Percentiles rank a stretch among this genome's conserved stretches.
Conservation (phyloP, 2,888 invertebrate species). For the Coelinius sp. region DNA sequence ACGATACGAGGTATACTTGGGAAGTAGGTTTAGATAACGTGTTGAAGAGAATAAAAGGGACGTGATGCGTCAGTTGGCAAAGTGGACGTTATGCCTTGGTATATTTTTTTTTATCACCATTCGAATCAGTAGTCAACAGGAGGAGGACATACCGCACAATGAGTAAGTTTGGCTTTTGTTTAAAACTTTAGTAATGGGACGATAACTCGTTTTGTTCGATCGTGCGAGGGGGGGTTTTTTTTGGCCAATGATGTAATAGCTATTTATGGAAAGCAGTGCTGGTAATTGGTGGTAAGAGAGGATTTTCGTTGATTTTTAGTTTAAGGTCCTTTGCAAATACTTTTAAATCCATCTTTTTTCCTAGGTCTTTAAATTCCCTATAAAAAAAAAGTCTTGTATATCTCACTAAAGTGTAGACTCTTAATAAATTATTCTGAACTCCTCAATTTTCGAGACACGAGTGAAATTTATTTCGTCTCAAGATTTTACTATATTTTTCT, state of each 20-base stretch:
- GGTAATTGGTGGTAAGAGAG: not conserved
- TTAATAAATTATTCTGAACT: too few species aligned
- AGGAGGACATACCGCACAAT: slow-evolving; percentile 91
- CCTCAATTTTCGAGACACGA: too few species aligned
- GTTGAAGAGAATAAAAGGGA: slow-evolving; percentile 6
- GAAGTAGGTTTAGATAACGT: not conserved
- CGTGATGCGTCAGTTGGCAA: slow-evolving; percentile 45
- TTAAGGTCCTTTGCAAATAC: too few species aligned
- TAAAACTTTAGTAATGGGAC: slow-evolving; percentile 41
- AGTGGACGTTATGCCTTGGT: slow-evolving; percentile 54
- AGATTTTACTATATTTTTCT: not conserved
- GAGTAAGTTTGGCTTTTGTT: slow-evolving; percentile 78
- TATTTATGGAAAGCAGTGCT: not conserved
- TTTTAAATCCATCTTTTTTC: too few species aligned
- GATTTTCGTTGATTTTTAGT: slow-evolving; percentile 7
- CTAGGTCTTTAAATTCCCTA: too few species aligned
- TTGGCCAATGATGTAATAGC: slow-evolving; percentile 38
- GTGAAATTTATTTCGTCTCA: too few species aligned
- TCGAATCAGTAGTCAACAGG: slow-evolving; percentile 79
- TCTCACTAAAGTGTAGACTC: too few species aligned
- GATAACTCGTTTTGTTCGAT: slow-evolving; percentile 37
- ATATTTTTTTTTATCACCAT: slow-evolving; percentile 69
- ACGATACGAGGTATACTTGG: not conserved
- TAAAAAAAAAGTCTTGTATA: too few species aligned
- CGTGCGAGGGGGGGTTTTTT: not conserved